Percentiles rank a stretch among this genome's conserved stretches.
Conservation (phyloP, 2,113 vertebrate genomes). For the Catharus fuscescens region DNA sequence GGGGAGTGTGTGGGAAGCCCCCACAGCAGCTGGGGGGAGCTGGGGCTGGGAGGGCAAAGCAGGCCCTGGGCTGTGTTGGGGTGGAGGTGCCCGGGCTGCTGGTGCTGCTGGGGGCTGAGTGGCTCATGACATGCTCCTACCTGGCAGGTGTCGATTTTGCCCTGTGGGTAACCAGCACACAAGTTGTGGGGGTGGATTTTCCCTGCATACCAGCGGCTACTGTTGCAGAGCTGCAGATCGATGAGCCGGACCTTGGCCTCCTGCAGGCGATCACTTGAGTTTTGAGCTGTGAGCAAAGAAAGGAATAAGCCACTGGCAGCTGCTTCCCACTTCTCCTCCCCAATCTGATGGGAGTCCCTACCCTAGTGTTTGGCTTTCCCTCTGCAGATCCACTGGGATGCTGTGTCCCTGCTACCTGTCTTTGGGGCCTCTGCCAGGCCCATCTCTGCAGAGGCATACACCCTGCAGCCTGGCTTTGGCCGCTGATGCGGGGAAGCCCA, state of each 20-base stretch:
- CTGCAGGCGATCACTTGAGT: background rate
- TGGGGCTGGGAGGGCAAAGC: no score
- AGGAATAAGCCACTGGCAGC: background rate
- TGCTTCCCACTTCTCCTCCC: background rate
- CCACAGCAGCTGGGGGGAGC: no score
- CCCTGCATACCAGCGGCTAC: background rate
- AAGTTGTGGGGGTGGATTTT: background rate
- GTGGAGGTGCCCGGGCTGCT: background rate
- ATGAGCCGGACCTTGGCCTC: background rate
- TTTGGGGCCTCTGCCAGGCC: background rate
- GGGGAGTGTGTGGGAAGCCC: no score
- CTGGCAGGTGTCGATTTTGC: fast-evolving
- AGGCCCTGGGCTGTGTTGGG: no score
- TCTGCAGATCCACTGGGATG: fast-evolving
- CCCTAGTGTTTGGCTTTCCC: background rate
- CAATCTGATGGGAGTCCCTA: background rate
- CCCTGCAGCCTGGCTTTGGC: fast-evolving
- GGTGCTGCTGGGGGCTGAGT: background rate
- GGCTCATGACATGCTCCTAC: fast-evolving
- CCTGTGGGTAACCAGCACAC: background rate
- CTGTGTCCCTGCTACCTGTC: background rate
- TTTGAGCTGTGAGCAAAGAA: background rate
- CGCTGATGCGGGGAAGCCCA: background rate
- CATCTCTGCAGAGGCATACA: fast-evolving
- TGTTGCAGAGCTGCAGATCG: background rate